Base-by-base conservation (phyloP, 2,888 invertebrate species). In the Sepiola atlantica region DNA sequence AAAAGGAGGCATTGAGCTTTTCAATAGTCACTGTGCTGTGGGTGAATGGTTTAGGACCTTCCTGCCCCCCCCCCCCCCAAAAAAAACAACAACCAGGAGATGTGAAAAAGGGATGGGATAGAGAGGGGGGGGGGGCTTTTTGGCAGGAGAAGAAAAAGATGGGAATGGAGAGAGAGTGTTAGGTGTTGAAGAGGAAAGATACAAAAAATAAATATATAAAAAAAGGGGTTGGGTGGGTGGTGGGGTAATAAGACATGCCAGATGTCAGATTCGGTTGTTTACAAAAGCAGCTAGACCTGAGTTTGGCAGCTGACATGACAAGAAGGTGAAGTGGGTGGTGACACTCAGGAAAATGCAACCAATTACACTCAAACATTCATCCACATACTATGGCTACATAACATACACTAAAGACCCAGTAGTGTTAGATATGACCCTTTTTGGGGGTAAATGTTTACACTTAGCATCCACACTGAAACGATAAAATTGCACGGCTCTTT, bases 251-350 rank as follows among this genome's bases (percentile, higher is more conserved):
- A n/a, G 77, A 18, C 77, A 77, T 32, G 77, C 77, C 77, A 77
- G 77, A 77, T 77, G 77, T 77, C 77, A 32, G n/a, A 77, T 77
- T 77, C 21, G 77, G n/a, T 77, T 77, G 77, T 77, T 77, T 77
- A 77, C 77, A 77, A 32, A 77, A 77, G 77, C 32, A n/a, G 77
- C 77, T 77, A 77, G 77, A 77, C 77, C 77, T n/a, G n/a, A 32
- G 77, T n/a, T 77, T 77, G 77, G 77, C 77, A 77, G n/a, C 77
- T 77, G 77, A 77, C 77, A 77, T 77, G 77, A 77, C 77, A 77
- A 32, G 77, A n/a, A 14, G 77, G 14, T 77, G n/a, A n/a, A n/a
- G n/a, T n/a, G 77, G 77, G n/a, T 21, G 77, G 77, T 77, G 77
- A 32, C 77, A n/a, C 77, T 77, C 12, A 3, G 2, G 77, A 77